Percentiles rank a stretch among this genome's conserved stretches.
Conservation (phyloP, 2,888 invertebrate species). For the Adelognathus sp. region DNA sequence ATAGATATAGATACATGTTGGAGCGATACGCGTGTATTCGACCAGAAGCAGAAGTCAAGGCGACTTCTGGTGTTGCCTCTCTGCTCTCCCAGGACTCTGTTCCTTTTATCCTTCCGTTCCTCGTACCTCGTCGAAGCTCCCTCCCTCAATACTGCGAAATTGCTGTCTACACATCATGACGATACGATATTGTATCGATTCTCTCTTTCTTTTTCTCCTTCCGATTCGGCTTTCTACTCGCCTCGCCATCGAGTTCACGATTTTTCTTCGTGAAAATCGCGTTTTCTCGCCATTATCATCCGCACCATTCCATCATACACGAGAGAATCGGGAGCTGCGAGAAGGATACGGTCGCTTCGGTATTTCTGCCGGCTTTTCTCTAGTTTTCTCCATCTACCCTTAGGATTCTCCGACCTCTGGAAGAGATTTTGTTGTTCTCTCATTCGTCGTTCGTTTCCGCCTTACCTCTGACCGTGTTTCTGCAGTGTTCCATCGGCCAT, state of each 20-base stretch:
- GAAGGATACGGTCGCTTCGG: constrained; percentile 9
- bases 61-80: constrained; percentile 30
- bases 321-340: constrained; percentile 20
- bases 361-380: neutral
- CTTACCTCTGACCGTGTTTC: neutral
- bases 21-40: neutral
- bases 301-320: constrained; percentile 35
- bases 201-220: constrained; percentile 34
- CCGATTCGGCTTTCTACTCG: constrained; percentile 38
- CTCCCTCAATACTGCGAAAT: constrained; percentile 60
- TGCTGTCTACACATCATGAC: constrained; percentile 63
- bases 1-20: constrained; percentile 13
- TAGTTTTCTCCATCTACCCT: constrained; percentile 17
- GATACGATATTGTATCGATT: constrained; percentile 63
- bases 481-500: constrained; percentile 11
- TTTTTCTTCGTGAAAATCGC: too few relatives aligned
- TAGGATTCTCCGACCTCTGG: constrained; percentile 1
- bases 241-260: constrained; percentile 14
- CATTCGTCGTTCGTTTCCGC: neutral
- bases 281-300: constrained; percentile 7
- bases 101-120: constrained; percentile 31
- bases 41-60: constrained; percentile 28
- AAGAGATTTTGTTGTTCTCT: neutral
- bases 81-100: constrained; percentile 48
- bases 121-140: constrained; percentile 47